A percentile compares a stretch with the other conserved stretches of the same genome.
phyloP scores from a whole-genome alignment of 1,140 invertebrate species.

The Macrobrachium rosenbergii region DNA sequence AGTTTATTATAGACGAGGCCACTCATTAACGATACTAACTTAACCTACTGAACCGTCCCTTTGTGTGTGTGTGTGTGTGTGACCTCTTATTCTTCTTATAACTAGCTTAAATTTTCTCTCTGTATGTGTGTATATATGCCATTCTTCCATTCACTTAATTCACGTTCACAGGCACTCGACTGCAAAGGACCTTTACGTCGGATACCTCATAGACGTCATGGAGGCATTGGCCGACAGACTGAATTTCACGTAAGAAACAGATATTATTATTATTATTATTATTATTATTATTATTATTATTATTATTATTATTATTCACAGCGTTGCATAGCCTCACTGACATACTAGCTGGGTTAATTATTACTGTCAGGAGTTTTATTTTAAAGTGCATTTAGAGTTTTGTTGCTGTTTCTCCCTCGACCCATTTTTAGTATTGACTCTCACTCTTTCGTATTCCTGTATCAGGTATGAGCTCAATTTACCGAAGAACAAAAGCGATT shows the following conservation, averaged over 20 bases:
- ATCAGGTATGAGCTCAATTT: not conserved
- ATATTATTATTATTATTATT: not conserved
- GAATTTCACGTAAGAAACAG: conserved; percentile 14
- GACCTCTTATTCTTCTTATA: too few relatives aligned
- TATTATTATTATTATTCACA: too few relatives aligned
- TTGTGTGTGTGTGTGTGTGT: too few relatives aligned
- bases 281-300: not conserved
- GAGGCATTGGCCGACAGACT: not conserved
- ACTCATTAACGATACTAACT: too few relatives aligned
- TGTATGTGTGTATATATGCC: not conserved
- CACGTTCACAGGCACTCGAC: not conserved
- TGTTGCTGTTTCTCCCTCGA: not conserved
- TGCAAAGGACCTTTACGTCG: not conserved
- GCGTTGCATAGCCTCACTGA: too few relatives aligned
- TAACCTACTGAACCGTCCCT: too few relatives aligned
- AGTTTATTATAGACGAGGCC: too few relatives aligned
- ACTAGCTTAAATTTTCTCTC: not conserved
- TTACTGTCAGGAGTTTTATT: not conserved
- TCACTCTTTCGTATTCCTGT: not conserved
- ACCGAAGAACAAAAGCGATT: not conserved
- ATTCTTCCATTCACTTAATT: not conserved
- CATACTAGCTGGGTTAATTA: too few relatives aligned
- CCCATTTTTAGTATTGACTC: not conserved
- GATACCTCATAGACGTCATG: conserved; percentile 19
- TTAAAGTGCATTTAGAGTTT: too few relatives aligned